Evolutionary conservation across 2,113 vertebrate genomes (phyloP), one percentile per base, ranked within the genome.

Genomic region (Hemiscyllium ocellatum): DNA sequence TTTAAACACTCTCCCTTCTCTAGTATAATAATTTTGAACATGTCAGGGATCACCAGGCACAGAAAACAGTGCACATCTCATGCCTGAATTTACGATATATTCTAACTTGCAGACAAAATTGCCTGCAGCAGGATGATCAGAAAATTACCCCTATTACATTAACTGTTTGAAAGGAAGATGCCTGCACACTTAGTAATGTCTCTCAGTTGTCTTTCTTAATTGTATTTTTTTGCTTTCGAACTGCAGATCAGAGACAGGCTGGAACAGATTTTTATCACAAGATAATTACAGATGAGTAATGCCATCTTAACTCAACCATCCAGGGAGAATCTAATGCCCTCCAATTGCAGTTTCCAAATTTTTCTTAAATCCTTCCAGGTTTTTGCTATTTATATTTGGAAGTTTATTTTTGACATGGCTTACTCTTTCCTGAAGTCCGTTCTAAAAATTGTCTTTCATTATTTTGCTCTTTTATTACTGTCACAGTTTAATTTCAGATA

Each of bases 161-260:
- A 78, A 78, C 76, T 78, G 76, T 78, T 56, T 33, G 87, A 90
- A 90, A 65, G 87, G 29, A 78, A 78, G 85, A 33, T 61, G 20
- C 52, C 87, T 91, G 19, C 65, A 65, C 61, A 65, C 52, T n/a
- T n/a, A 12, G 24, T 65, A 91, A 91, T 65, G 52, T 1, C 56
- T 65, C 87, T 91, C 56, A 91, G 61, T n/a, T 65, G 87, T 91
- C 61, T 29, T 91, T 91, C 87, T 29, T 65, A 65, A 91, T 90
- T 61, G 29, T n/a, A 19, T 91, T 76, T 61, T 91, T 91, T n/a
- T 90, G 52, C 56, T 91, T 91, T 33, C 15, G 56, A 91, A 91
- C 56, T n/a, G 56, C 56, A 19, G 87, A 65, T 91, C 7, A 65
- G 56, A 91, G 29, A 29, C 87, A 91, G 33, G 52, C 12, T 65